A percentile compares a stretch with the other conserved stretches of the same genome.
phyloP scores from a whole-genome alignment of 2,888 invertebrate species.

The Biston stratarius region DNA sequence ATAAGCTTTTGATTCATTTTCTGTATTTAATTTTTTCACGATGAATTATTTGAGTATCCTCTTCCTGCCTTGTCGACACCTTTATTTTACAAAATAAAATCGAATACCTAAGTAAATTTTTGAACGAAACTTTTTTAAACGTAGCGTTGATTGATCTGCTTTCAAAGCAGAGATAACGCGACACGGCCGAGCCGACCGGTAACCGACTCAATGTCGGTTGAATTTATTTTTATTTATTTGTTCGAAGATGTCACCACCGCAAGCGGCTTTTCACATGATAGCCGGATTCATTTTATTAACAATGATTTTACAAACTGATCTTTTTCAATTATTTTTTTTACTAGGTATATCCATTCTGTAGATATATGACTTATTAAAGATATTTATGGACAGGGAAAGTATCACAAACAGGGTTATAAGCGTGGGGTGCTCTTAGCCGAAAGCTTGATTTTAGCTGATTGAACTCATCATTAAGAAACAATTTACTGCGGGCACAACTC shows the following conservation, averaged over 20 bases:
- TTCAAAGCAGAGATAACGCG: slow-evolving; percentile 71
- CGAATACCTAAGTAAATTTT: slow-evolving; percentile 53
- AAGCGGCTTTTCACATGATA: slow-evolving; percentile 69
- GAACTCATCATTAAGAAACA: too few species aligned
- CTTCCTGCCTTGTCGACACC: slow-evolving; percentile 15
- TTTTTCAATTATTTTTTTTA: background rate
- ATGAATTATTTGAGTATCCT: too few species aligned
- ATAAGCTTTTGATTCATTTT: too few species aligned
- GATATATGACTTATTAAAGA: too few species aligned
- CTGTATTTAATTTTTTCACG: too few species aligned
- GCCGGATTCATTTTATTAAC: background rate
- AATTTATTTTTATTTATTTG: slow-evolving; percentile 54
- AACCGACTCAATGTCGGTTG: slow-evolving; percentile 48
- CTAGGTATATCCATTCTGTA: too few species aligned
- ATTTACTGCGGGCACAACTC: too few species aligned
- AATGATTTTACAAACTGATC: background rate
- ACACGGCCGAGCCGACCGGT: slow-evolving; percentile 65
- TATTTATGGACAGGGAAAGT: too few species aligned
- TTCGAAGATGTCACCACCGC: slow-evolving; percentile 67
- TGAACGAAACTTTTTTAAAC: slow-evolving; percentile 55
- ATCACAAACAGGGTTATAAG: too few species aligned
- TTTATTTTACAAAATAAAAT: slow-evolving; percentile 68
- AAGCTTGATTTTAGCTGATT: too few species aligned
- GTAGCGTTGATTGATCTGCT: slow-evolving; percentile 75
- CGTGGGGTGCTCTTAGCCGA: too few species aligned